Percentiles rank a stretch among this genome's conserved stretches.
phyloP scores from a whole-genome alignment of 2,888 invertebrate species.

The Drosophila flavopinicola region DNA sequence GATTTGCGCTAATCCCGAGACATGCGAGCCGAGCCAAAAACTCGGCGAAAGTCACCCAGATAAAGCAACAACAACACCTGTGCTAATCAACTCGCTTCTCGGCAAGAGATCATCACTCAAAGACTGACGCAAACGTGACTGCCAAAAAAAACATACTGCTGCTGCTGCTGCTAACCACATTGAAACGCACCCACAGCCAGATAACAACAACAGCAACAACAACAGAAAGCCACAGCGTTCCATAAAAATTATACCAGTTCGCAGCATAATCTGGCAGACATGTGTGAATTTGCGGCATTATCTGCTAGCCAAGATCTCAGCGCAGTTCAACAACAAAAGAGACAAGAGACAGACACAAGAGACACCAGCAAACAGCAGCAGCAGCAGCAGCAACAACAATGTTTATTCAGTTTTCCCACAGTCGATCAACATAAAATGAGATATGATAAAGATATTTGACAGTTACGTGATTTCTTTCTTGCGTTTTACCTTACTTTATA shows the following conservation, averaged over 20 bases:
- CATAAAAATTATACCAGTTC: slow-evolving; percentile 62
- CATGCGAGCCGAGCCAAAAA: slow-evolving; percentile 52
- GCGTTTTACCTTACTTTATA: slow-evolving; percentile 33
- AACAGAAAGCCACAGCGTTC: slow-evolving; percentile 44
- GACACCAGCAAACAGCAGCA: no score
- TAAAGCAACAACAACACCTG: slow-evolving; percentile 13
- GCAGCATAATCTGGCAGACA: slow-evolving; percentile 76
- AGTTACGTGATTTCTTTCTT: slow-evolving; percentile 80
- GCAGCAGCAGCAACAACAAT: slow-evolving; percentile 32
- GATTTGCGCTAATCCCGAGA: slow-evolving; percentile 65
- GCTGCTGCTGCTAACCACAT: slow-evolving; percentile 29
- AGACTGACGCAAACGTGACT: slow-evolving; percentile 56
- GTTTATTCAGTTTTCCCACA: slow-evolving; percentile 72
- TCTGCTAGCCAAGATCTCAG: slow-evolving; percentile 60
- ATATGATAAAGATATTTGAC: slow-evolving; percentile 80
- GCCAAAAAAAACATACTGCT: slow-evolving; percentile 53
- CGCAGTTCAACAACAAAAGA: slow-evolving; percentile 34
- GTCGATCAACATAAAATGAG: slow-evolving; percentile 76
- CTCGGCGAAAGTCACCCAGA: slow-evolving; percentile 50
- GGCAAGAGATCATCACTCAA: slow-evolving; percentile 33
- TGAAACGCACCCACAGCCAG: slow-evolving; percentile 64
- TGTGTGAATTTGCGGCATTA: slow-evolving; percentile 73
- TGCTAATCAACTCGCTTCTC: slow-evolving; percentile 3
- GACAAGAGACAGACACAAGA: no score
- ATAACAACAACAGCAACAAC: not conserved